Evolutionary conservation across 2,888 invertebrate genomes (phyloP), one percentile per base, ranked within the genome.

Genomic region (Chymomyza procnemis): DNA sequence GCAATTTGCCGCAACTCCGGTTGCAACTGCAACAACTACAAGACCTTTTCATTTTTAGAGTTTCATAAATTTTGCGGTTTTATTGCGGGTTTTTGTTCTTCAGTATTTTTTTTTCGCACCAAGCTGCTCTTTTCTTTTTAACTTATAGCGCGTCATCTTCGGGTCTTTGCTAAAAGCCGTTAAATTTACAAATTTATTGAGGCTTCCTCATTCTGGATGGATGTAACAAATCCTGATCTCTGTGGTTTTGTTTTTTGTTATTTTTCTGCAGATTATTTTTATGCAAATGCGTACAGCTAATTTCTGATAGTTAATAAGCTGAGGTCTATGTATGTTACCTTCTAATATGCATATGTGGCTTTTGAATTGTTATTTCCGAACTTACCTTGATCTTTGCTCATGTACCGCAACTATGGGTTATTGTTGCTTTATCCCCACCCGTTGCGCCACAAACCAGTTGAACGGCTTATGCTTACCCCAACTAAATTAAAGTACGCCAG

Each of bases 331-430:
- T 12, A 14, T 16, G 34, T 34, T 12, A 34, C 12, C 9, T 34
- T n/a, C n/a, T n/a, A n/a, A 12, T 41, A 12, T 41, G 34, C 34
- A 12, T 26, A 26, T 26, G 26, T 26, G 26, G 26, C 26, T 41
- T 41, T 3, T 41, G 34, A 3, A 41, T 41, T 41, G 34, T 41
- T 41, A 41, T 41, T 41, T 9, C 34, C 58, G 71, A 67, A 59
- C 56, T 85, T 71, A 85, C 81, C 81, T 81, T 81, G 81, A 85
- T 78, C 83, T 85, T 71, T 75, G 73, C 56, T 57, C 66, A 67
- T 59, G 60, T 61, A 61, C 18, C 19, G 41, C 41, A 65, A 54
- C 22, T 22, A 4, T 0, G 0, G 3, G 22, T 14, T 41, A n/a
- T n/a, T n/a, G n/a, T 41, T 41, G 0, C 50, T 58, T 60, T 16